phyloP scores from a whole-genome alignment of 2,113 vertebrate species.

The Hemibagrus wyckioides region DNA sequence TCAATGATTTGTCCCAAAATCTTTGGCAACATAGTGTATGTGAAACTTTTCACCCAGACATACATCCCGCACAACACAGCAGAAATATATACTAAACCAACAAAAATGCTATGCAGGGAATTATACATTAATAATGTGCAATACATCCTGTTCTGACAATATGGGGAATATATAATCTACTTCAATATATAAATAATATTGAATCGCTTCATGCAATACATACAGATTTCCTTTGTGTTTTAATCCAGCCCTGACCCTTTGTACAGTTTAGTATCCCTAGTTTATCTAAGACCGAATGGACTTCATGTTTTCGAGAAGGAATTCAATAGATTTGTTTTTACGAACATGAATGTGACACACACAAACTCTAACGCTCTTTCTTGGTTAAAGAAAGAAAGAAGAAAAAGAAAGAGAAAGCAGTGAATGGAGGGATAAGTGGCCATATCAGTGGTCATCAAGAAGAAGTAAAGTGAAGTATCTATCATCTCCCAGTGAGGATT shows the following conservation, averaged over 20 bases:
- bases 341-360: no score
- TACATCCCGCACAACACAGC: not conserved
- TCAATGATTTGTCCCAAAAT: no score
- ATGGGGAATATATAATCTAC: not conserved
- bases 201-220: constrained; percentile 12
- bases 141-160: not conserved
- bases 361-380: no score
- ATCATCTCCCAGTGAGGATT: constrained; percentile 65
- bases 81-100: constrained; percentile 23
- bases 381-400: not conserved
- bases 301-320: constrained; percentile 20
- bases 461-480: constrained; percentile 65
- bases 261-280: constrained; percentile 21
- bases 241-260: constrained; percentile 1
- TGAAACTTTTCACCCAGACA: not conserved
- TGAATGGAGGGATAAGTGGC: constrained; percentile 38
- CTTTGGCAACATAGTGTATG: no score
- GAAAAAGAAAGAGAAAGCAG: not conserved
- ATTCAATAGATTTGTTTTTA: no score
- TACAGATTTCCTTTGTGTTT: constrained; percentile 28
- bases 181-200: not conserved
- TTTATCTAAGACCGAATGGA: constrained; percentile 28
- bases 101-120: not conserved
- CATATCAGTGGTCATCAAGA: constrained; percentile 53
- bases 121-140: not conserved